phyloP scores from a whole-genome alignment of 2,888 invertebrate species.

The Pyrrhia umbra region DNA sequence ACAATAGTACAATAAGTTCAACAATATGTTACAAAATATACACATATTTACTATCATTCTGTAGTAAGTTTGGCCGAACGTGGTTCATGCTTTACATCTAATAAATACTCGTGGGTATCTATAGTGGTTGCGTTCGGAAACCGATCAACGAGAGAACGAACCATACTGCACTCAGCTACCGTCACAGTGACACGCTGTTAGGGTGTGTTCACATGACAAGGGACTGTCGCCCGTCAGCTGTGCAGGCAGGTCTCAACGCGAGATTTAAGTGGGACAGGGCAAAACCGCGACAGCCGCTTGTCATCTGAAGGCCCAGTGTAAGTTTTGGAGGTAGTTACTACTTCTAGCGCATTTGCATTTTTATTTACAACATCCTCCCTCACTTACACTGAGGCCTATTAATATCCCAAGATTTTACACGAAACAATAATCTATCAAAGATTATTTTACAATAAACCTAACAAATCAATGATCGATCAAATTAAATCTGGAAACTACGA shows the following conservation, averaged over 20 bases:
- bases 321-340: background rate
- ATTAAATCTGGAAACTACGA: slow-evolving; percentile 24
- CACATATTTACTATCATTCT: slow-evolving; percentile 70
- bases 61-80: slow-evolving; percentile 66
- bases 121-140: slow-evolving; percentile 44
- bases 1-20: slow-evolving; percentile 79
- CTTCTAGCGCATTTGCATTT: background rate
- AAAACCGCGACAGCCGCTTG: background rate
- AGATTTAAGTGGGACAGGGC: background rate
- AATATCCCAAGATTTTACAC: background rate
- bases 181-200: slow-evolving; percentile 5
- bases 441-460: background rate
- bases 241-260: background rate
- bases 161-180: slow-evolving; percentile 36
- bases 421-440: background rate
- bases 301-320: background rate
- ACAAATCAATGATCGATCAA: slow-evolving; percentile 8
- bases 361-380: background rate
- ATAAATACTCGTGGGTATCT: slow-evolving; percentile 42
- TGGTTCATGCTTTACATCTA: slow-evolving; percentile 57
- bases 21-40: slow-evolving; percentile 88
- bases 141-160: slow-evolving; percentile 25
- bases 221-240: background rate
- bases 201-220: slow-evolving; percentile 1
- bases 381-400: background rate